Conservation (phyloP, 2,888 invertebrate species). For the Eristalinus aeneus region DNA sequence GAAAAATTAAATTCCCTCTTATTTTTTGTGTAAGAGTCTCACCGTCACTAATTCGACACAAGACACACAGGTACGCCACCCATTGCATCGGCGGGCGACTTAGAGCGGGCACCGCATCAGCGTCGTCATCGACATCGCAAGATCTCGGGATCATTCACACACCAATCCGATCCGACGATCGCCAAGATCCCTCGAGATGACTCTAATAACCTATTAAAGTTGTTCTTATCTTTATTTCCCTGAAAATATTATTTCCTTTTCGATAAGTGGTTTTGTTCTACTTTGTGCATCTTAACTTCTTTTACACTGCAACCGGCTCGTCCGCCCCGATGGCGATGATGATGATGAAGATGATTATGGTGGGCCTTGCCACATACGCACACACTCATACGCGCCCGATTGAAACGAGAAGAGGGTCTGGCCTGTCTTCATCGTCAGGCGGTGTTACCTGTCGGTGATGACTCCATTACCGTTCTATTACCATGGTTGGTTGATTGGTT, state of each 20-base stretch:
- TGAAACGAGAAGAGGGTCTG: not conserved
- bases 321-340: conserved; percentile 39
- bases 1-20: conserved; percentile 54
- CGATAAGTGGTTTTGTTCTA: conserved; percentile 68
- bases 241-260: conserved; percentile 58
- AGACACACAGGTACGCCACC: conserved; percentile 55
- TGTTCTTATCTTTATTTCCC: conserved; percentile 61
- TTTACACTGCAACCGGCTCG: conserved; percentile 13
- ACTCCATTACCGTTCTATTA: conserved; percentile 65
- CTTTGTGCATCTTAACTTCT: conserved; percentile 55
- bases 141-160: conserved; percentile 28
- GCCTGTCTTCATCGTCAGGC: not conserved
- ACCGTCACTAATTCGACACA: conserved; percentile 59
- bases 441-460: conserved; percentile 60
- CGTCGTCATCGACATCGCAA: conserved; percentile 12
- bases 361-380: conserved; percentile 29
- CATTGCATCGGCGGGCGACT: not conserved
- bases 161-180: conserved; percentile 4
- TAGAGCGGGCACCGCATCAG: not conserved
- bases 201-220: conserved; percentile 65
- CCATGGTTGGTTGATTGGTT: conserved; percentile 68
- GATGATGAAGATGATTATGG: no score
- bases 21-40: conserved; percentile 1
- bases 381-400: not conserved
- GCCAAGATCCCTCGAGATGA: conserved; percentile 9